Base-by-base conservation (phyloP, 2,113 vertebrate species). In the Lophius piscatorius region DNA sequence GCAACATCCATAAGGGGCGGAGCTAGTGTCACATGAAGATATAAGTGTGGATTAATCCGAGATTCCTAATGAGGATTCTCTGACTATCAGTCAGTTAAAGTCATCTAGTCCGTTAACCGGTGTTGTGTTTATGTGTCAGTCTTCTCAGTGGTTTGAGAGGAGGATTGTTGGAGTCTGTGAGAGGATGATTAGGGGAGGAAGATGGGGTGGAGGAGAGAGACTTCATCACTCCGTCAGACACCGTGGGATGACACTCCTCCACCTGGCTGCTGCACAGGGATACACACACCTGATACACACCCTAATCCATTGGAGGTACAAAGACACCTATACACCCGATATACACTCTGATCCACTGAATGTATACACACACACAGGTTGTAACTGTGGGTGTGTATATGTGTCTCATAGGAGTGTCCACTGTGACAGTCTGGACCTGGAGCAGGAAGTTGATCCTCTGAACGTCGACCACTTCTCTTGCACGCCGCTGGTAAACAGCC, bases 381-480 rank as follows among this genome's bases (percentile, higher is more conserved):
- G 29, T 24, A 14, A 36, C 33, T 14, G 2, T 40, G 31, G 41
- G 9, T 46, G 50, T 51, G 5, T 35, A 0, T 2, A 14, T 34
- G 12, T 14, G 10, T 45, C 23, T 45, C 55, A 3, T 9, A 97
- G 95, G 87, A 91, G 42, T 13, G 75, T 93, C 13, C 91, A 87
- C 49, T 66, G 90, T 0, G 91, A 94, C 74, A 95, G 92, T 81
- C 55, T 97, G 78, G 92, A 94, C 81, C 76, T 96, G 83, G 96
- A 96, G 58, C 92, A 95, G 74, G 95, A 98, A 78, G 94, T 94
- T 0, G 94, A 98, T 74, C 94, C 95, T 9, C 93, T 97, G 17
- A 97, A 97, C 0, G 94, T 96, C 11, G 96, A 98, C 87, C 95
- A 98, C 68, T 98, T 96, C 88, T 98, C 96, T 84, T 98, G 94